A percentile compares a stretch with the other conserved stretches of the same genome.
phyloP scores from a whole-genome alignment of 2,797 vertebrate species.

The Stomatorhinus walkeri region DNA sequence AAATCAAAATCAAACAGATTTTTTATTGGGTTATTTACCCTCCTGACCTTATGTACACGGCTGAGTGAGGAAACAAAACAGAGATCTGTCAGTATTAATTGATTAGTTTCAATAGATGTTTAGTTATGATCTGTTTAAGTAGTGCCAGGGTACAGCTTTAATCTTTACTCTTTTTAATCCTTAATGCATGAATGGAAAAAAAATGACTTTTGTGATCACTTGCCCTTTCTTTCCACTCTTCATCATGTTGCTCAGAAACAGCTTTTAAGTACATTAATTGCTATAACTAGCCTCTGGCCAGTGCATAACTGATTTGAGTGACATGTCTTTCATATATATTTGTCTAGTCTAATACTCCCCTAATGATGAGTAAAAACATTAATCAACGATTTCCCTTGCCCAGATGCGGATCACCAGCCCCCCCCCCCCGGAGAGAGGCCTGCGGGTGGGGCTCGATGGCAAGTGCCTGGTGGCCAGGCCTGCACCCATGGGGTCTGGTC shows the following conservation, averaged over 20 bases:
- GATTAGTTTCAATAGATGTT: neutral
- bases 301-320: neutral
- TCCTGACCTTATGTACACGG: neutral
- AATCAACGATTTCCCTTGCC: too few relatives aligned
- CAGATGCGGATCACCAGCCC: too few relatives aligned
- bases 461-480: too few relatives aligned
- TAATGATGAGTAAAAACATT: too few relatives aligned
- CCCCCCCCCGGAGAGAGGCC: too few relatives aligned
- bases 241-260: neutral
- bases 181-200: neutral
- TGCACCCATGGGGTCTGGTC: too few relatives aligned
- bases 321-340: neutral
- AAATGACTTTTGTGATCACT: neutral
- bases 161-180: neutral
- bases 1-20: conserved; percentile 4
- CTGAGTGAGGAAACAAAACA: neutral
- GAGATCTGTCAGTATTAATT: neutral
- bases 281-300: neutral
- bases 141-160: neutral
- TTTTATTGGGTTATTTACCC: neutral
- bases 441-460: too few relatives aligned
- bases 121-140: neutral
- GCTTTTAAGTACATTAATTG: neutral
- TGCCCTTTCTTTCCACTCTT: neutral
- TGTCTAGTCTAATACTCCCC: neutral